Evolutionary conservation across 2,888 invertebrate species (phyloP).

Genomic region (Orthosia gracilis): DNA sequence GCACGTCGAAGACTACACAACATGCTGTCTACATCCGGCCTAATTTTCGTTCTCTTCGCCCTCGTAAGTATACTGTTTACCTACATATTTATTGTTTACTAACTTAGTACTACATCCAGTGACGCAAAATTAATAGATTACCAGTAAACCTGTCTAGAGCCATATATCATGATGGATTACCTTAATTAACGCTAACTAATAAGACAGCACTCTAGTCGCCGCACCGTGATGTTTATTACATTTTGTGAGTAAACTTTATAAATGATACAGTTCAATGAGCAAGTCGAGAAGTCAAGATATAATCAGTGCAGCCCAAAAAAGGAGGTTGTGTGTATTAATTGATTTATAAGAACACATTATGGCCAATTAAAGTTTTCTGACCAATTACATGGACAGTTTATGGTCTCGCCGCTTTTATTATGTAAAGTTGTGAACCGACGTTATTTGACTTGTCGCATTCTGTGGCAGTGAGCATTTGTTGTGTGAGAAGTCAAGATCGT

Average conservation of each 20-base stretch:
- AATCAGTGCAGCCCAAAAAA: conserved; percentile 79
- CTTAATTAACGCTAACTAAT: conserved; percentile 62
- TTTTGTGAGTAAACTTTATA: conserved; percentile 74
- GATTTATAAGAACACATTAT: conserved; percentile 85
- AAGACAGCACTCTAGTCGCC: conserved; percentile 61
- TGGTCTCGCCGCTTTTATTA: conserved; percentile 72
- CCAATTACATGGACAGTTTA: conserved; percentile 77
- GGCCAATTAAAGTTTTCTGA: conserved; percentile 83
- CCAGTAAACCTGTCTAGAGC: conserved; percentile 25
- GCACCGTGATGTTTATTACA: conserved; percentile 70
- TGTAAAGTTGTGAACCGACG: conserved; percentile 69
- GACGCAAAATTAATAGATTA: conserved; percentile 55
- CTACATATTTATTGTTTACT: conserved; percentile 53
- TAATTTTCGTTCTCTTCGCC: conserved; percentile 74
- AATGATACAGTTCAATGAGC: conserved; percentile 73
- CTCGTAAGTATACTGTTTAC: conserved; percentile 79
- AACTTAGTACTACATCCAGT: conserved; percentile 46
- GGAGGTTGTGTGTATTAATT: conserved; percentile 80
- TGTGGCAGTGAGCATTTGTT: conserved; percentile 72
- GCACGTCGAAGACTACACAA: conserved; percentile 67
- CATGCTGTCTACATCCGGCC: conserved; percentile 79
- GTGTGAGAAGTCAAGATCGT: conserved; percentile 60
- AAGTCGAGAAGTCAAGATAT: conserved; percentile 73
- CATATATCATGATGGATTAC: conserved; percentile 65
- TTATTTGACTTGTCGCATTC: conserved; percentile 73